A percentile compares a stretch with the other conserved stretches of the same genome.
Conservation (phyloP, 2,888 invertebrate genomes). For the Rapana venosa region DNA sequence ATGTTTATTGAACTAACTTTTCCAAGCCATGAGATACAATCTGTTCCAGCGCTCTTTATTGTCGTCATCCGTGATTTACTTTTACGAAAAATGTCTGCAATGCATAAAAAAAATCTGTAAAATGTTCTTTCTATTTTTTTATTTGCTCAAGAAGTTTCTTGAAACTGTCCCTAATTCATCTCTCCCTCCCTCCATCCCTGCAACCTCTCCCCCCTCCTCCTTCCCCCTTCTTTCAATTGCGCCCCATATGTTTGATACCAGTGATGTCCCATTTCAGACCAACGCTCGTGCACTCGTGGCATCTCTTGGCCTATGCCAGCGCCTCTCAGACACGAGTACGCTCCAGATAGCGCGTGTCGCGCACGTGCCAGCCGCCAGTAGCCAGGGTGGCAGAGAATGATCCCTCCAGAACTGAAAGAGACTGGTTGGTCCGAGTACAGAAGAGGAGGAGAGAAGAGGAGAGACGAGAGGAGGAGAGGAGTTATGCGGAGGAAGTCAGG, state of each 20-base stretch:
- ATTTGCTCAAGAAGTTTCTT: too few species aligned
- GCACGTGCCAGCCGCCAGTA: constrained; percentile 39
- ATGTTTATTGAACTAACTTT: too few species aligned
- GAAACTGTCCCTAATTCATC: background rate
- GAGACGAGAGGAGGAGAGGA: background rate
- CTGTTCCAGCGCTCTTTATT: too few species aligned
- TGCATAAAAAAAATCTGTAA: too few species aligned
- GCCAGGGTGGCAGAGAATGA: background rate
- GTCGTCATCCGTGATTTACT: too few species aligned
- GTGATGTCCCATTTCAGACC: background rate
- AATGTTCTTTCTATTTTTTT: too few species aligned
- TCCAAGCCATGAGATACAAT: too few species aligned
- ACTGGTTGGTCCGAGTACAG: background rate
- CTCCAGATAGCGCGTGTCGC: constrained; percentile 31
- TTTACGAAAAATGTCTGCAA: too few species aligned
- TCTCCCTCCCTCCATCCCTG: background rate
- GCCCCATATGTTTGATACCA: constrained; percentile 27
- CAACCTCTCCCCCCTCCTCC: background rate
- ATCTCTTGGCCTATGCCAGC: constrained; percentile 32
- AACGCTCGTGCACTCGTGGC: constrained; percentile 23
- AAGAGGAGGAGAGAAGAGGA: background rate
- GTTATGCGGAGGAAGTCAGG: constrained; percentile 37
- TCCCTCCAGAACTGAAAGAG: background rate
- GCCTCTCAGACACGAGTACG: constrained; percentile 21
- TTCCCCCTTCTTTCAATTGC: background rate